phyloP scores from a whole-genome alignment of 2,888 invertebrate species.

The Megastigmus dorsalis region DNA sequence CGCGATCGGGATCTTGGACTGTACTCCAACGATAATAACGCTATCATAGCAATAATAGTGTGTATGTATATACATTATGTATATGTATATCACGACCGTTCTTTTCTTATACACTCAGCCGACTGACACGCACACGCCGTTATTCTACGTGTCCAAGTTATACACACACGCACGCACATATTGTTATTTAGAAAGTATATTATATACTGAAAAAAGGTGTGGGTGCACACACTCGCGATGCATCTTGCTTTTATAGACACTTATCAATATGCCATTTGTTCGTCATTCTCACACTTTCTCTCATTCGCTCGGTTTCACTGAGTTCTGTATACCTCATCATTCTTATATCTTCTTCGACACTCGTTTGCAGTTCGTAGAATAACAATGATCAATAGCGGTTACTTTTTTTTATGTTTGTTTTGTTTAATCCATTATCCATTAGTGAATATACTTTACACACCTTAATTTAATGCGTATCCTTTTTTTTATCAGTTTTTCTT shows the following conservation, averaged over 20 bases:
- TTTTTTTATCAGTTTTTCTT: not conserved
- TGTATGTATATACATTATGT: conserved; percentile 35
- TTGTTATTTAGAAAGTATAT: conserved; percentile 5
- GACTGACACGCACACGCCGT: conserved; percentile 12
- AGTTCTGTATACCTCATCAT: not conserved
- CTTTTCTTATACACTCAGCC: not conserved
- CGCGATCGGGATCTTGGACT: conserved; percentile 26
- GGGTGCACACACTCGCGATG: not conserved
- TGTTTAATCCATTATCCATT: conserved; percentile 27
- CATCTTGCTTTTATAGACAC: not conserved
- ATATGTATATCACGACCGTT: conserved; percentile 15
- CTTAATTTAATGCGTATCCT: conserved; percentile 7
- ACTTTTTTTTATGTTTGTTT: conserved; percentile 6
- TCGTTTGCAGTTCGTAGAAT: conserved; percentile 38
- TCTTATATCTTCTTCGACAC: conserved; percentile 1
- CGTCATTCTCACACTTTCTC: not conserved
- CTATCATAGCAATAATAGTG: conserved; percentile 39
- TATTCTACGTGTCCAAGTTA: not conserved
- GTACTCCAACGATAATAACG: conserved; percentile 47
- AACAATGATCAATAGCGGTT: conserved; percentile 40
- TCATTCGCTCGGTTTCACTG: conserved; percentile 8
- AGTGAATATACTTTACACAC: conserved; percentile 37
- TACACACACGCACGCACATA: conserved; percentile 5
- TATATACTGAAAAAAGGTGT: not conserved
- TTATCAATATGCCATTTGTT: conserved; percentile 21